Evolutionary conservation across 2,888 invertebrate species (phyloP), one percentile per base, ranked within the genome.

Genomic region (Urechis unicinctus): DNA sequence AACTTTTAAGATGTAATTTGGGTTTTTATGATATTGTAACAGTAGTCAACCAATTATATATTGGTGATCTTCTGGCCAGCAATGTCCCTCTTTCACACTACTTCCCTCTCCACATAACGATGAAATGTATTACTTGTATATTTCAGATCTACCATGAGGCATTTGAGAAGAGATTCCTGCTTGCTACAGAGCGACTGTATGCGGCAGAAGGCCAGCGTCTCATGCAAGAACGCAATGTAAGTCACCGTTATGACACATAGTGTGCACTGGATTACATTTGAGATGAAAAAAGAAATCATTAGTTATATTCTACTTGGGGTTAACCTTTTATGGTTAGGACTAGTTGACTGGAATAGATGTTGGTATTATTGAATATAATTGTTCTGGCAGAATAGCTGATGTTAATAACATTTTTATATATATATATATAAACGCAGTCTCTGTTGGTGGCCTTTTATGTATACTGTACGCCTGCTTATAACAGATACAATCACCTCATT

Each of bases 171-270:
- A 86, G 86, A 78, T 94, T 98, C 81, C 82, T 98, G 50, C 84
- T 87, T 72, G 92, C 94, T 0, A 97, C 97, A 17, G 93, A 96
- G 77, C 85, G 90, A 58, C 80, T 97, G 57, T 98, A 97, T 80
- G 88, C 90, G 54, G 87, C 90, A 1, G 97, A 98, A 78, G 96
- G 94, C 3, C 91, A 91, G 79, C 84, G 88, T 30, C 83, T 94
- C 69, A 93, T 95, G 88, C 89, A 92, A 68, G 92, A 94, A 76
- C 82, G 91, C 65, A 90, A 92, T 71, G 93, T 79, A 62, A 67
- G 72, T 67, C 41, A 6, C n/a, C n/a, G 17, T 17, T 17, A 9
- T 21, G 6, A n/a, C n/a, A 21, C 6, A 21, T 17, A 9, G 9
- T 45, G 9, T 13, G 41, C 41, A 45, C 6, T 17, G 6, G 21